Evolutionary conservation across 2,888 invertebrate species (phyloP), one percentile per base, ranked within the genome.

Genomic region (Griposia aprilina): DNA sequence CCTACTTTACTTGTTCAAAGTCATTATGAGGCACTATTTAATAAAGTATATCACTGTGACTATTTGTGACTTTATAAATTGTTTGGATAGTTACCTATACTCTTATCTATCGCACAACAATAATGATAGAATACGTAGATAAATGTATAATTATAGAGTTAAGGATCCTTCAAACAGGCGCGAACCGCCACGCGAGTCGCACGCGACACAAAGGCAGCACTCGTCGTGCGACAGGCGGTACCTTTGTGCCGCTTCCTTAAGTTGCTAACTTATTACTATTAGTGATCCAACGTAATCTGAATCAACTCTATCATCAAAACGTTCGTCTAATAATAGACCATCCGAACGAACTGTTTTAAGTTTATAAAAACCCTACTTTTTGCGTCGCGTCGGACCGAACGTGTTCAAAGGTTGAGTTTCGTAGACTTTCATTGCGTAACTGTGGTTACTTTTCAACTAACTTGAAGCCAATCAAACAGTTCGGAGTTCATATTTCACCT

Each of bases 1-100:
- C 23, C 50, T 57, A 13, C 50, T 41, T 3, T 7, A 63, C 0
- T 55, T 13, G 15, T 52, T n/a, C 6, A n/a, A 74, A 45, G 3
- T 50, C 36, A 75, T 26, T 41, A 41, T 41, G 5, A 76, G 17
- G 23, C 50, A 52, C 30, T 65, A 20, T 55, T 74, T 5, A 36
- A 71, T 71, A 23, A 30, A 60, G 30, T 59, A 20, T 50, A 71
- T 50, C 36, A 75, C n/a, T n/a, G n/a, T n/a, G n/a, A n/a, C n/a
- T n/a, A n/a, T n/a, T 48, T 48, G 41, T 30, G 41, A 75, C 63
- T 62, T 62, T 23, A 23, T 50, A 26, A 15, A 23, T 41, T 45
- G 11, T 55, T n/a, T 63, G 10, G 20, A 55, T 55, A 59, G 59
- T n/a, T 57, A 50, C 45, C 36, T 55, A 55, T 45, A 48, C 30